Conservation (phyloP, 2,797 vertebrate genomes). For the Microctenopoma stevenorrisi region DNA sequence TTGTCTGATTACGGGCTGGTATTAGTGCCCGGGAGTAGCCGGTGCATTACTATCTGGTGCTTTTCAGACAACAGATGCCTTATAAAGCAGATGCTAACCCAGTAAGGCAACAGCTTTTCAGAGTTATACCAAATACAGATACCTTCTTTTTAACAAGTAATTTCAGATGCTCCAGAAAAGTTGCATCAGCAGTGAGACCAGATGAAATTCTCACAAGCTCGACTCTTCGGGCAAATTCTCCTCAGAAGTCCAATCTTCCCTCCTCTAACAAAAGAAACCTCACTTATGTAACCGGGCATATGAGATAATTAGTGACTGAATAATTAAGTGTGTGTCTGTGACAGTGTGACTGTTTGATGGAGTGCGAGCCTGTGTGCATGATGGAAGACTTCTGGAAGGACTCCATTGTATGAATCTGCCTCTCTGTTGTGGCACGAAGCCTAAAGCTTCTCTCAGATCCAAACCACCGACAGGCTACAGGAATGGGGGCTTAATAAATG, state of each 20-base stretch:
- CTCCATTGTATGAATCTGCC: constrained; percentile 67
- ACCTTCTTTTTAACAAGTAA: constrained; percentile 43
- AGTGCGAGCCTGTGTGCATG: constrained; percentile 27
- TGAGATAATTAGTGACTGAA: constrained; percentile 75
- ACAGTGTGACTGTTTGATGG: constrained; percentile 65
- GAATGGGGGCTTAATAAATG: constrained; percentile 43
- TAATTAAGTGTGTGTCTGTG: constrained; percentile 72
- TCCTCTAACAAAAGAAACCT: constrained; percentile 65
- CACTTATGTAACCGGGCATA: constrained; percentile 69
- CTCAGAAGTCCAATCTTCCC: constrained; percentile 48
- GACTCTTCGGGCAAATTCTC: constrained; percentile 57
- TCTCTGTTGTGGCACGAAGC: constrained; percentile 59
- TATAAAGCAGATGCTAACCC: no score
- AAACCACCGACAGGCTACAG: constrained; percentile 57
- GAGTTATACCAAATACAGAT: constrained; percentile 35
- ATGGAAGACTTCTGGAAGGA: constrained; percentile 73
- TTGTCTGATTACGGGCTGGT: no score
- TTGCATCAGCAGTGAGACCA: constrained; percentile 72
- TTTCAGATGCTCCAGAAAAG: constrained; percentile 71
- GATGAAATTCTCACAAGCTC: constrained; percentile 64
- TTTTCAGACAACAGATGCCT: no score
- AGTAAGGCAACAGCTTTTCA: no score
- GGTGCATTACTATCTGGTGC: no score
- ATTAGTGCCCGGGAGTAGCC: no score
- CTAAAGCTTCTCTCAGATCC: constrained; percentile 60